These are phyloP conservation scores for Mastomys natalensis DNA, from an alignment of 2,113 vertebrate species.

Conservation along the genomic window DNA sequence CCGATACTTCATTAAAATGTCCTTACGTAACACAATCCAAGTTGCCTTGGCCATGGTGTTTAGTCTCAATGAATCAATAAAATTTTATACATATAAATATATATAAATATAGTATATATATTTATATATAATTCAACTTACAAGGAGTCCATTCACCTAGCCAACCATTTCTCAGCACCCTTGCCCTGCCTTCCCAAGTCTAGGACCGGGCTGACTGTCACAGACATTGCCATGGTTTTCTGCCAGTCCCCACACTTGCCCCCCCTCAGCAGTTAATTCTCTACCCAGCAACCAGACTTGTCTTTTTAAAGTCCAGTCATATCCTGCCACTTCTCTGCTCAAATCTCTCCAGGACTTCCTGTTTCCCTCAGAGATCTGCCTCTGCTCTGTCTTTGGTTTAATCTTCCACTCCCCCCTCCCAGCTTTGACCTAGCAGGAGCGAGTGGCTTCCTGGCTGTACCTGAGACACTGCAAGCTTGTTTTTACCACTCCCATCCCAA, in stretches of 20 bases:
- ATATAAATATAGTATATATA: background rate
- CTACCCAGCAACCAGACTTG: background rate
- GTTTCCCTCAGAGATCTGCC: background rate
- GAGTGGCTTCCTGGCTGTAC: background rate
- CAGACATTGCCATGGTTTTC: background rate
- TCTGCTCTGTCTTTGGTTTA: background rate
- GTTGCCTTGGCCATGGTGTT: background rate
- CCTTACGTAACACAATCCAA: background rate
- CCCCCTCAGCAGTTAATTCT: background rate
- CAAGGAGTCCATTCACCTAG: background rate
- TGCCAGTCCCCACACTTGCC: background rate
- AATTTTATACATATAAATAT: background rate
- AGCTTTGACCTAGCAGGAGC: background rate
- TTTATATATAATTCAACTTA: background rate
- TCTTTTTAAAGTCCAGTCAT: background rate
- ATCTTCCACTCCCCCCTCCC: background rate
- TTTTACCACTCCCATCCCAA: background rate
- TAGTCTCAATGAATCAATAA: background rate
- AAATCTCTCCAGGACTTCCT: background rate
- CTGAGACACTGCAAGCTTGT: background rate
- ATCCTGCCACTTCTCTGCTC: background rate
- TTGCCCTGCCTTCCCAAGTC: background rate
- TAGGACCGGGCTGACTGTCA: background rate
- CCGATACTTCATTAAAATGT: too few relatives aligned
- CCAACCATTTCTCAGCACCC: background rate